Conservation (phyloP, 2,888 invertebrate genomes). For the Ormyrus pomaceus region DNA sequence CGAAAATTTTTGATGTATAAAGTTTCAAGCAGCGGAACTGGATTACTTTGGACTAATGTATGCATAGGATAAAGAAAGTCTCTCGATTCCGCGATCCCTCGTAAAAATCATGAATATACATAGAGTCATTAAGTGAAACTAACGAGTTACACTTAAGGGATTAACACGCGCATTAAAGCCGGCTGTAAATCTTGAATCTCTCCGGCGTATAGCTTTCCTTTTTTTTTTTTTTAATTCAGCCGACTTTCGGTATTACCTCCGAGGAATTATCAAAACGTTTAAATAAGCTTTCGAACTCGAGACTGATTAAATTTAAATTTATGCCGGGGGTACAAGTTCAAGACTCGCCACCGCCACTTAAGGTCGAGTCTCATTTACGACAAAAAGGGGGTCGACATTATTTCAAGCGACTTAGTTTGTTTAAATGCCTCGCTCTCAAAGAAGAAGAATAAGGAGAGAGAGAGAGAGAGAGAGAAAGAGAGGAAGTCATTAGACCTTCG, state of each 20-base stretch:
- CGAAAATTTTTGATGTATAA: too few species aligned
- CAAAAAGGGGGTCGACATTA: background rate
- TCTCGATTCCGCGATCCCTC: background rate
- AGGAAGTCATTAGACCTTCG: conserved; percentile 1
- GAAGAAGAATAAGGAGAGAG: background rate
- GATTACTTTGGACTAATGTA: too few species aligned
- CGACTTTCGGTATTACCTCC: background rate
- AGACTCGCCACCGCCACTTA: background rate
- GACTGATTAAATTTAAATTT: conserved; percentile 43
- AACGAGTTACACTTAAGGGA: conserved; percentile 33
- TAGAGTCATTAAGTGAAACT: conserved; percentile 16
- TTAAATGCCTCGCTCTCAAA: background rate
- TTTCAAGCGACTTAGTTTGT: conserved; percentile 1
- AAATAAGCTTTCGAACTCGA: background rate
- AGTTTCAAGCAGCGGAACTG: too few species aligned
- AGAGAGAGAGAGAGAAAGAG: background rate
- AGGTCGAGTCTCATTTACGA: background rate
- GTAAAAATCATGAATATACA: conserved; percentile 26
- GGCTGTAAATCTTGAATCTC: conserved; percentile 9
- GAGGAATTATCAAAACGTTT: conserved; percentile 11
- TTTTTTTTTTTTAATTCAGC: too few species aligned
- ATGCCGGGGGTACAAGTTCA: conserved; percentile 6
- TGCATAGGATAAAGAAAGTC: background rate
- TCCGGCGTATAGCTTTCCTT: background rate
- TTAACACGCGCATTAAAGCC: conserved; percentile 19